Conservation (phyloP, 2,888 invertebrate genomes). For the Parnassius apollo region DNA sequence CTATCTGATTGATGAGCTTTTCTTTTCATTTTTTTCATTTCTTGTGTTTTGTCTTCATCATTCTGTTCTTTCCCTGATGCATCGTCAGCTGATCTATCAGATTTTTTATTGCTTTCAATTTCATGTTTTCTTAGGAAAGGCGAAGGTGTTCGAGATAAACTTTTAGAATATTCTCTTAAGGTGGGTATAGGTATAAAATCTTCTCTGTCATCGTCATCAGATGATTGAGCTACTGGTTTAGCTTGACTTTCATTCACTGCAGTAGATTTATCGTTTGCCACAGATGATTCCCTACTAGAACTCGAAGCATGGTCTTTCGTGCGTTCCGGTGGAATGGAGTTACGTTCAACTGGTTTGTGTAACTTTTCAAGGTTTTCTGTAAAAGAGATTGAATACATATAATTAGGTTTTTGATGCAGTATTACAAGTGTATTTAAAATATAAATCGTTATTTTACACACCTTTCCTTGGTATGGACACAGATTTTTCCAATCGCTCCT, state of each 20-base stretch:
- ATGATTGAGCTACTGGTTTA: conserved; percentile 53
- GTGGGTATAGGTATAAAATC: conserved; percentile 65
- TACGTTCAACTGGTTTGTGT: conserved; percentile 64
- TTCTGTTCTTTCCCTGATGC: conserved; percentile 72
- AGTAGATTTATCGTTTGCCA: conserved; percentile 60
- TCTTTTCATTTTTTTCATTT: conserved; percentile 72
- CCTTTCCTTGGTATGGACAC: conserved; percentile 75
- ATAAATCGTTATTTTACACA: conserved; percentile 30
- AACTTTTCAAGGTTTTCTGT: conserved; percentile 65
- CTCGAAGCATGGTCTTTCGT: conserved; percentile 65
- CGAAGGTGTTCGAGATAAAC: conserved; percentile 92
- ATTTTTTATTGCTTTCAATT: conserved; percentile 72
- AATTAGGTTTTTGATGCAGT: neutral
- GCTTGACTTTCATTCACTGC: conserved; percentile 51
- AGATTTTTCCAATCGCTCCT: conserved; percentile 73
- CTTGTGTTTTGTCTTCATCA: conserved; percentile 60
- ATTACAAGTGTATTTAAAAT: neutral
- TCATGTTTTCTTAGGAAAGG: conserved; percentile 89
- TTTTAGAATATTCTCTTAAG: conserved; percentile 83
- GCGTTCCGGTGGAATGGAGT: conserved; percentile 52
- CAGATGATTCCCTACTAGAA: conserved; percentile 73
- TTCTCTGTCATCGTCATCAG: conserved; percentile 69
- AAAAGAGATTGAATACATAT: conserved; percentile 15
- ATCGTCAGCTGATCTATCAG: conserved; percentile 68
- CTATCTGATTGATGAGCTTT: conserved; percentile 77